phyloP scores from a whole-genome alignment of 2,888 invertebrate genomes.

The Parascotia fuliginaria region DNA sequence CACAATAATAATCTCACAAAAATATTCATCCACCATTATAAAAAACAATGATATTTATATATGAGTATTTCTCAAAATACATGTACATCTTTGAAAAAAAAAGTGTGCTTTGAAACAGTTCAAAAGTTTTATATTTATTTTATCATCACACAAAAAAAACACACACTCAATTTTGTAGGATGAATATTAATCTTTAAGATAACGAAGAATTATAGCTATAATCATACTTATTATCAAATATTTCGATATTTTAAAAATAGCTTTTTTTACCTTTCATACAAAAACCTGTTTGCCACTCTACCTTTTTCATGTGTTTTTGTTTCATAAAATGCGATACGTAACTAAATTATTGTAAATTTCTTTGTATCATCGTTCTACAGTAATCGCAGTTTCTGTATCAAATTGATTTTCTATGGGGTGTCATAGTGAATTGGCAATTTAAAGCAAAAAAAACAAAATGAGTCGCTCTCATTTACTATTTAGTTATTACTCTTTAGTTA shows the following conservation, averaged over 20 bases:
- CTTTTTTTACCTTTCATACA: slow-evolving; percentile 4
- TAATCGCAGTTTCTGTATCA: neutral
- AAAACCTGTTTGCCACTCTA: neutral
- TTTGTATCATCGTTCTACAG: neutral
- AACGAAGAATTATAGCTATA: slow-evolving; percentile 2
- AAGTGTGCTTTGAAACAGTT: neutral
- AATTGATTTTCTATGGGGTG: slow-evolving; percentile 4
- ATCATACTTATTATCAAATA: slow-evolving; percentile 1
- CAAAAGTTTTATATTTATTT: neutral
- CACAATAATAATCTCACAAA: no score
- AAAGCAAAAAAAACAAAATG: slow-evolving; percentile 3
- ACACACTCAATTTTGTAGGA: slow-evolving; percentile 1
- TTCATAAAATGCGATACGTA: slow-evolving; percentile 3
- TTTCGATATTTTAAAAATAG: slow-evolving; percentile 4
- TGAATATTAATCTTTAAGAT: slow-evolving; percentile 6
- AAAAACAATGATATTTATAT: no score
- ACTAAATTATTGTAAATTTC: neutral
- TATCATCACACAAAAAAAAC: neutral
- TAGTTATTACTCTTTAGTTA: neutral
- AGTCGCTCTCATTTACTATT: neutral
- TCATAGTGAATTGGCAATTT: slow-evolving; percentile 3
- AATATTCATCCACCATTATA: no score
- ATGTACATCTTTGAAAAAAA: no score
- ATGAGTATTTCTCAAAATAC: no score
- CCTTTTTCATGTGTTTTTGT: slow-evolving; percentile 4